phyloP scores from a whole-genome alignment of 1,140 invertebrate species.

The Drosophila subobscura region DNA sequence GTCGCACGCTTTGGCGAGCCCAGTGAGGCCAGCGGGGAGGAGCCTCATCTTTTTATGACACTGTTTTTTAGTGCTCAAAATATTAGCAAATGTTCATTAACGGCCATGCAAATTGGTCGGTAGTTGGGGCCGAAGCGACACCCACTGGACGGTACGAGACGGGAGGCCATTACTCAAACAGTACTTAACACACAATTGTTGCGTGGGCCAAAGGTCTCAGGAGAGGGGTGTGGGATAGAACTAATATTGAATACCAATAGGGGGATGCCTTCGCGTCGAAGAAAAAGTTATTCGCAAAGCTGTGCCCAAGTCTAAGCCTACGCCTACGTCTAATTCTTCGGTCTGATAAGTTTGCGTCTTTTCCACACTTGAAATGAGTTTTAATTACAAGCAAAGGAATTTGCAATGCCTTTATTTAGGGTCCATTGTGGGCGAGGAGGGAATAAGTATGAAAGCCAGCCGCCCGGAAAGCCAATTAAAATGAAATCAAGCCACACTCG shows the following conservation, averaged over 20 bases:
- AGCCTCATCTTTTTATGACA: slow-evolving; percentile 52
- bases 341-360: slow-evolving; percentile 27
- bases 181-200: slow-evolving; percentile 75
- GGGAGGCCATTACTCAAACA: slow-evolving; percentile 69
- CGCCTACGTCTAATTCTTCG: slow-evolving; percentile 12
- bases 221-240: not conserved
- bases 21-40: not conserved
- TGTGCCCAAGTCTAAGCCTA: not conserved
- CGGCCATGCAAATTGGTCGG: slow-evolving; percentile 74
- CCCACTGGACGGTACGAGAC: slow-evolving; percentile 32
- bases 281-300: too few relatives aligned
- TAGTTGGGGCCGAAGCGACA: slow-evolving; percentile 47
- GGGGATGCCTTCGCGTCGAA: not conserved
- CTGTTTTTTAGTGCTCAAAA: slow-evolving; percentile 78
- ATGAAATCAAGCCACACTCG: slow-evolving; percentile 46
- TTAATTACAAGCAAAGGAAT: slow-evolving; percentile 30
- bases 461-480: slow-evolving; percentile 55
- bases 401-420: slow-evolving; percentile 18
- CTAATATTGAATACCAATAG: slow-evolving; percentile 27
- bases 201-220: slow-evolving; percentile 21
- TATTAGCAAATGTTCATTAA: slow-evolving; percentile 82
- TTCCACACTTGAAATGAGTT: slow-evolving; percentile 46
- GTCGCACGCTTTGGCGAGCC: slow-evolving; percentile 73
- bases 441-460: slow-evolving; percentile 15
- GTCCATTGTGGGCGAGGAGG: not conserved